Base-by-base conservation (phyloP, 2,888 invertebrate species). In the Caenorhabditis sulstoni region DNA sequence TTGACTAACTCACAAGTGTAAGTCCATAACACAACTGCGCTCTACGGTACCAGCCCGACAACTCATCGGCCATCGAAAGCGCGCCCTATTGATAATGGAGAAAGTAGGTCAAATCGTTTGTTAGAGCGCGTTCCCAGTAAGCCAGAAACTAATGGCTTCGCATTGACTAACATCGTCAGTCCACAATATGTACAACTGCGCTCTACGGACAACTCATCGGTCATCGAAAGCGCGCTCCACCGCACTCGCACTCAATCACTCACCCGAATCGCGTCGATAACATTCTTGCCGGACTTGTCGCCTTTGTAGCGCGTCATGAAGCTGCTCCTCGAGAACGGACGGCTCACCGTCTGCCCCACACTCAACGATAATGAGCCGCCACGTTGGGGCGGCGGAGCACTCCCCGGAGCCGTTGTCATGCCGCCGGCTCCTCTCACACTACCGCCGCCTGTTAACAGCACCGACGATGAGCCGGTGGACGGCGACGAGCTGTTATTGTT, bases 301-400 rank as follows among this genome's bases (percentile, higher is more conserved):
- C 70, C 70, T 23, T 77, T 77, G 45, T 58, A 58, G 53, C 77
- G 65, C 41, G 66, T 49, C 77, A 77, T 77, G 59, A 77, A 71
- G 50, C 77, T 77, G 39, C 59, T 64, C 35, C 70, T 65, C 35
- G 77, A 77, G 20, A 77, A 77, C 49, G 77, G 70, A 0, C 77
- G 68, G 52, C 64, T 65, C 49, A 58, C 57, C 52, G 70, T 64
- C 35, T 70, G 65, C 18, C 64, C 71, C 18, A 71, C 71, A 55
- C 62, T 71, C 49, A 77, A 23, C 59, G 77, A 65, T 41, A 71
- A 55, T 41, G 77, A 77, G 20, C 70, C 68, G 37, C 70, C 71
- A 57, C 71, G 68, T 65, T 77, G 76, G 12, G 70, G 58, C 35
- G 66, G 76, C n/a, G 70, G 58, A 45, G 66, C 44, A 3, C 57